phyloP scores from a whole-genome alignment of 30 jellyfish, hydroid and myxozoan species.

The Turritopsis rubra region DNA sequence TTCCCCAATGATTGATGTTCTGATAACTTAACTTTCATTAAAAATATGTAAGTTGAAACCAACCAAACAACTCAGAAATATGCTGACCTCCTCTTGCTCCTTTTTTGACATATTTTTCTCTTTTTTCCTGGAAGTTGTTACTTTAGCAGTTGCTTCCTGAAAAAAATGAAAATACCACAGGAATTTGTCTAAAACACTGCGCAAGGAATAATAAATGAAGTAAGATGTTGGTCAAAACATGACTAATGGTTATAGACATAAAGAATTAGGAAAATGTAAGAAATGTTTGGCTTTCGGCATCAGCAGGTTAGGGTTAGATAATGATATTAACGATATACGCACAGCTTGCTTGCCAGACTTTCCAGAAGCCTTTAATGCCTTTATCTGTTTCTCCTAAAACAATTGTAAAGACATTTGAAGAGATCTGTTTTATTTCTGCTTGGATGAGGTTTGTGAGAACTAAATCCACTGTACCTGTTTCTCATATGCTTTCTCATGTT shows the following conservation, averaged over 20 bases:
- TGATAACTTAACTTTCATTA: not conserved
- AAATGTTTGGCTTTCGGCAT: not conserved
- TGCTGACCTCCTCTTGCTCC: constrained; percentile 35
- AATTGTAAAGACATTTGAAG: not conserved
- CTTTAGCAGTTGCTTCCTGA: constrained; percentile 89
- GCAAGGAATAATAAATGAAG: no score
- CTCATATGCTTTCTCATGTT: constrained; percentile 90
- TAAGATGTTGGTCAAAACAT: no score
- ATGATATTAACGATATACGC: constrained; percentile 7
- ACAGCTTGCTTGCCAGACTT: constrained; percentile 90
- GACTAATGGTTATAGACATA: no score
- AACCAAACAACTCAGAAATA: not conserved
- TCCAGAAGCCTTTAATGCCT: constrained; percentile 81
- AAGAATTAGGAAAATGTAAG: not conserved
- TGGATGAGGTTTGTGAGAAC: not conserved
- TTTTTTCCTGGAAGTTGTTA: constrained; percentile 53
- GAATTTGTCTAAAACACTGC: no score
- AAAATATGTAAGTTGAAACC: no score
- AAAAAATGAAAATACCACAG: constrained; percentile 1
- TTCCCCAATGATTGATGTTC: no score
- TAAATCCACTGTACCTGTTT: constrained; percentile 56
- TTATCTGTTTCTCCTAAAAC: constrained; percentile 67
- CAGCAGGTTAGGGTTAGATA: not conserved
- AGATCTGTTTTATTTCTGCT: not conserved
- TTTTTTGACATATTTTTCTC: constrained; percentile 50